phyloP scores from a whole-genome alignment of 2,888 invertebrate species.

The Leptinotarsa peninsularis region DNA sequence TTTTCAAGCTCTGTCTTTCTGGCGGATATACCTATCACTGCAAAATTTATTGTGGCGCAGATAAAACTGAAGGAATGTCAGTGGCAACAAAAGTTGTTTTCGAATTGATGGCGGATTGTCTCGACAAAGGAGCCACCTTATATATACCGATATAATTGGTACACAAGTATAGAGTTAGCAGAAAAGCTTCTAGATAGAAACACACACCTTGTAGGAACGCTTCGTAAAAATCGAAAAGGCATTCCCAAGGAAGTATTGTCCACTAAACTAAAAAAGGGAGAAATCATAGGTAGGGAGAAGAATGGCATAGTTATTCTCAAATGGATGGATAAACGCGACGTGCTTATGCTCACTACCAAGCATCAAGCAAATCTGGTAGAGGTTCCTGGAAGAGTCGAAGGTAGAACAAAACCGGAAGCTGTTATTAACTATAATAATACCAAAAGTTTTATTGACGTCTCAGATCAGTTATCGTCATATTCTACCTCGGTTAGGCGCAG shows the following conservation, averaged over 20 bases:
- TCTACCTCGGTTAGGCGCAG: constrained; percentile 30
- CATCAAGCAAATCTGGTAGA: constrained; percentile 21
- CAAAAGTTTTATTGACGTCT: constrained; percentile 46
- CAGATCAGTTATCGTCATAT: constrained; percentile 45
- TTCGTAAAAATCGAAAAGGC: constrained; percentile 50
- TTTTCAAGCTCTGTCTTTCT: constrained; percentile 35
- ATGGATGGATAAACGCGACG: constrained; percentile 52
- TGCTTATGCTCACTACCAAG: constrained; percentile 36
- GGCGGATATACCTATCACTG: constrained; percentile 49
- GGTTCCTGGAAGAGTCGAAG: constrained; percentile 9
- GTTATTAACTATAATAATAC: constrained; percentile 43
- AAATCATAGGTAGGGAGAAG: constrained; percentile 21
- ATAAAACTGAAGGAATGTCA: constrained; percentile 25
- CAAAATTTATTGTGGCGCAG: constrained; percentile 34
- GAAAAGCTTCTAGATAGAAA: constrained; percentile 43
- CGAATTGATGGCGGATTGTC: constrained; percentile 19
- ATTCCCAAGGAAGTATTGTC: constrained; percentile 47
- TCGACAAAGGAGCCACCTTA: constrained; percentile 22
- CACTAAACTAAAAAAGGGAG: constrained; percentile 45
- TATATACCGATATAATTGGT: constrained; percentile 43
- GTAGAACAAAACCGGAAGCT: constrained; percentile 37
- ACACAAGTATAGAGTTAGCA: constrained; percentile 38
- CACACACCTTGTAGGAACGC: constrained; percentile 52
- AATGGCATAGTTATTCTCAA: constrained; percentile 48
- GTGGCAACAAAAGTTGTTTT: constrained; percentile 28